Evolutionary conservation across 2,113 vertebrate species (phyloP).

Genomic region (Corythaixoides concolor): DNA sequence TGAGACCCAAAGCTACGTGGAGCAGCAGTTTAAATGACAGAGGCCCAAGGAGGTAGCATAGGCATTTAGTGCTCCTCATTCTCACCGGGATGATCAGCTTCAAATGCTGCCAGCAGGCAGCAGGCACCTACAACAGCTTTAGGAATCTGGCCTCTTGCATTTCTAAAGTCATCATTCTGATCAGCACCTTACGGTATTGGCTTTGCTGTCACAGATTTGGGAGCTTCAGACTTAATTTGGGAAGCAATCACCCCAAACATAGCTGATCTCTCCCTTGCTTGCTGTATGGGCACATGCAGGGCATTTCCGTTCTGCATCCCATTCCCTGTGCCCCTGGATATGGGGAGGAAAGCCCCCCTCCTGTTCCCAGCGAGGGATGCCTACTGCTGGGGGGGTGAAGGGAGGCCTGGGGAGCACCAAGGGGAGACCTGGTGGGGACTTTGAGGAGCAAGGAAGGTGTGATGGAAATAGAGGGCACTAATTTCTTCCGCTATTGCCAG

Average conservation of each 20-base stretch:
- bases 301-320: not conserved
- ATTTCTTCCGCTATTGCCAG: not conserved
- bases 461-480: not conserved
- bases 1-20: not conserved
- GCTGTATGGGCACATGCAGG: not conserved
- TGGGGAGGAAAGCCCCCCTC: not conserved
- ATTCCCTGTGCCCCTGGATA: rapidly evolving
- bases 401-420: not conserved
- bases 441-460: not conserved
- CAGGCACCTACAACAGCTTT: not conserved
- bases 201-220: not conserved
- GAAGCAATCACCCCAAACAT: not conserved
- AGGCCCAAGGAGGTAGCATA: not conserved
- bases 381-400: not conserved
- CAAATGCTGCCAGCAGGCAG: not conserved
- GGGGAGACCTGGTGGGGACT: not conserved
- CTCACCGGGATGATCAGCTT: not conserved
- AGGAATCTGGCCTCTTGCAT: not conserved
- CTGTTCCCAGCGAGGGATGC: not conserved
- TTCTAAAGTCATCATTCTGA: not conserved
- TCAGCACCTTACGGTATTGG: rapidly evolving
- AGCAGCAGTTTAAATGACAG: not conserved
- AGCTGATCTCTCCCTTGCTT: not conserved
- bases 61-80: not conserved
- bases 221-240: not conserved